phyloP scores from a whole-genome alignment of 1,140 invertebrate species.

The Onthophagus taurus region DNA sequence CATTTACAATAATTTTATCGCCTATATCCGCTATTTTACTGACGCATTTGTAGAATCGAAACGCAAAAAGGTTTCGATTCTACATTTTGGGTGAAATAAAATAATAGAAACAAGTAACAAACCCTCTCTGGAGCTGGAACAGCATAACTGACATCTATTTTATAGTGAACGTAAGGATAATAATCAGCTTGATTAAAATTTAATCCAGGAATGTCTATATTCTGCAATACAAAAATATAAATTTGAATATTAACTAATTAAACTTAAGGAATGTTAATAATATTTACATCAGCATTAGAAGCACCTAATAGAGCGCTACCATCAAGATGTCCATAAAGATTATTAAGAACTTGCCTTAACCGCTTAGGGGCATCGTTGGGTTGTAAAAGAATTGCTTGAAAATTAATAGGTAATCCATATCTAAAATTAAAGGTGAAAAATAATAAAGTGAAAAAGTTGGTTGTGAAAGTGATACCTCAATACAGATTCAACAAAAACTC shows the following conservation, averaged over 20 bases:
- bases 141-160: constrained; percentile 89
- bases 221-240: constrained; percentile 46
- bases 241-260: too few relatives aligned
- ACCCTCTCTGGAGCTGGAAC: too few relatives aligned
- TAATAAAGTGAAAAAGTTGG: constrained; percentile 8
- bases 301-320: constrained; percentile 63
- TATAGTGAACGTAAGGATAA: constrained; percentile 97
- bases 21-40: too few relatives aligned
- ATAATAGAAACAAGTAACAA: too few relatives aligned
- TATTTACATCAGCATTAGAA: constrained; percentile 60
- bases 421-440: constrained; percentile 39
- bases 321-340: constrained; percentile 92
- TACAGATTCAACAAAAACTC: constrained; percentile 98
- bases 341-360: constrained; percentile 83
- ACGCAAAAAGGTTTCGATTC: too few relatives aligned
- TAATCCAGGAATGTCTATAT: constrained; percentile 82
- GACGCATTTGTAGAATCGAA: too few relatives aligned
- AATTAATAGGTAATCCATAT: constrained; percentile 96
- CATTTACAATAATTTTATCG: too few relatives aligned
- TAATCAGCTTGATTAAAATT: constrained; percentile 89
- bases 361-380: constrained; percentile 91
- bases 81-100: too few relatives aligned
- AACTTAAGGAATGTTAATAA: constrained; percentile 5
- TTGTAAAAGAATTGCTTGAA: constrained; percentile 90
- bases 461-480: constrained; percentile 56